Evolutionary conservation across 1,140 invertebrate species (phyloP), one percentile per base, ranked within the genome.

Genomic region (Cheumatopsyche charites): DNA sequence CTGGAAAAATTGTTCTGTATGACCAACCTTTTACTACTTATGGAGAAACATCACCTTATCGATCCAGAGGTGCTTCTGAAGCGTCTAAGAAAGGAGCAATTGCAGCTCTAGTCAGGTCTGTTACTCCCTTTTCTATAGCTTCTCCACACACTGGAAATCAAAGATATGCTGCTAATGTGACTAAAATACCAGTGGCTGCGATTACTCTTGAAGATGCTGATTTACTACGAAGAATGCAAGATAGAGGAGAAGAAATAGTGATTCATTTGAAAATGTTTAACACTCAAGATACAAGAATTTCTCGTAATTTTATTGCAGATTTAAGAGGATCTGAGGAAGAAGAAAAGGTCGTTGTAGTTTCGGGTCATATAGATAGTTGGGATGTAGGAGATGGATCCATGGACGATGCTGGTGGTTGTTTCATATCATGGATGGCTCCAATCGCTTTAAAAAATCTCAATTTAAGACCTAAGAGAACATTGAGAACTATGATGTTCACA

Each of bases 361-460:
- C 90, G 49, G 92, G 91, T 41, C 92, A 94, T 77, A 81, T 93
- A 12, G 92, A 94, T 78, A 90, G 88, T 77, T 94, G 92, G 92
- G 92, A 93, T 76, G 90, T 93, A 26, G 91, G 91, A 15, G 84
- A 89, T 78, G 92, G 92, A 9, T 91, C 91, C 0, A 89, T 93
- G 89, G 92, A 94, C 78, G 91, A 94, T 81, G 92, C 90, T 67
- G 89, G 87, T 67, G 92, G 92, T 47, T 87, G 87, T 42, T 90
- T 93, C 73, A 89, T 92, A 72, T 90, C 90, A 0, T 92, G 90
- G 89, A 86, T 87, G 68, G 87, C 89, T 26, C 79, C 91, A n/a
- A 85, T 85, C 6, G 77, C 91, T 9, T 77, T 94, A 1, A 88
- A 88, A 77, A 78, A 83, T 25, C 80, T 94, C 0, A 83, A 85